A percentile compares a stretch with the other conserved stretches of the same genome.
phyloP scores from a whole-genome alignment of 2,888 invertebrate species.

The Diaprepes abbreviatus region DNA sequence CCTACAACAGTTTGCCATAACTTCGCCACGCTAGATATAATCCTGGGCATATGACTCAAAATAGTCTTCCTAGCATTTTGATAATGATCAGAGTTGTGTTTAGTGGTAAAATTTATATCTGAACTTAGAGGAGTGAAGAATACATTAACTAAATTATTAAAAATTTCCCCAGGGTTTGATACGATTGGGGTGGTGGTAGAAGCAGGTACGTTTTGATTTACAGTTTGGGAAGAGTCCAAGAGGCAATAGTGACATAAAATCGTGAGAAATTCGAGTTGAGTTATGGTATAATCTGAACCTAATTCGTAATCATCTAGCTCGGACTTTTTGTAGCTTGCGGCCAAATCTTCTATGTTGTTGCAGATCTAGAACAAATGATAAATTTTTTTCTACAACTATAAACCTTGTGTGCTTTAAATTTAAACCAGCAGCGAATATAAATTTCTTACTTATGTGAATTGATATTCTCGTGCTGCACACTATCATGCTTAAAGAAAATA shows the following conservation, averaged over 20 bases:
- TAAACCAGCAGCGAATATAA: too few relatives aligned
- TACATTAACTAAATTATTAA: constrained; percentile 85
- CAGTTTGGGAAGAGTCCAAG: constrained; percentile 72
- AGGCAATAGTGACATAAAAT: constrained; percentile 86
- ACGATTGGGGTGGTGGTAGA: constrained; percentile 69
- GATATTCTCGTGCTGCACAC: too few relatives aligned
- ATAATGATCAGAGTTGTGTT: constrained; percentile 66
- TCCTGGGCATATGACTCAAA: constrained; percentile 83
- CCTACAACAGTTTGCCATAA: constrained; percentile 81
- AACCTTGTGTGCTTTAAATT: too few relatives aligned
- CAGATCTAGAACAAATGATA: constrained; percentile 71
- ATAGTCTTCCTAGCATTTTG: constrained; percentile 79
- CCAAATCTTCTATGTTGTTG: constrained; percentile 77
- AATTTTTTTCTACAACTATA: too few relatives aligned
- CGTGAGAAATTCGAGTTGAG: constrained; percentile 83
- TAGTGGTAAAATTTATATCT: constrained; percentile 61
- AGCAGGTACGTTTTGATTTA: constrained; percentile 61
- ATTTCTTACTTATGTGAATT: too few relatives aligned
- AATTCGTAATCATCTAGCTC: constrained; percentile 68
- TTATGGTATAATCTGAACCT: constrained; percentile 84
- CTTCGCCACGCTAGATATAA: constrained; percentile 83
- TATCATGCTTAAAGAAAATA: too few relatives aligned
- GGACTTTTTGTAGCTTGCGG: constrained; percentile 64
- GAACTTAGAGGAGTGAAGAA: constrained; percentile 77
- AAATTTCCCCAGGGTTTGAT: constrained; percentile 78